Base-by-base conservation (phyloP, 2,797 vertebrate genomes). In the Cyclopterus lumpus region DNA sequence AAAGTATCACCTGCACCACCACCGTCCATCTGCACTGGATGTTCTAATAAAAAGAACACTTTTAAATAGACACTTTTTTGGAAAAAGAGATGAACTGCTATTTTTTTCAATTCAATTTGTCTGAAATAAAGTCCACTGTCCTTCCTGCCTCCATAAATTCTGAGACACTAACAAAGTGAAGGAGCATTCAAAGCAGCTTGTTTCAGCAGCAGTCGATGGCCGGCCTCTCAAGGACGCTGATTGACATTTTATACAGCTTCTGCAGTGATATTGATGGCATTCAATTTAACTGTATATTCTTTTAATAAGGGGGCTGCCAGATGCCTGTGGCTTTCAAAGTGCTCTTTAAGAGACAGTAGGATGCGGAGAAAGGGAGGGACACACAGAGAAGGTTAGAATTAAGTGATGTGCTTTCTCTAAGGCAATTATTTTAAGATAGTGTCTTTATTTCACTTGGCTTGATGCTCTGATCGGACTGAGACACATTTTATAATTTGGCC, bases 181-280 rank as follows among this genome's bases (percentile, higher is more conserved):
- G 48, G 58, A 82, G 69, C 69, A 76, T 88, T 88, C 77, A 82
- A 80, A 90, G 87, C 67, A 88, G 77, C 71, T 80, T 73, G 6
- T 65, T 83, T 51, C 62, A 38, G 67, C 74, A 60, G 44, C 80
- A 79, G 72, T 77, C 60, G n/a, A 79, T 75, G 65, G 30, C 60
- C 48, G 71, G 75, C 73, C 60, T 82, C 88, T 86, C 74, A 86
- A 83, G 85, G 80, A 89, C 51, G 54, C 59, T 82, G 83, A 91
- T 73, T 88, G 89, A 79, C 81, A 75, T 89, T 94, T 93, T 90
- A 88, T 86, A 83, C 88, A 83, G 83, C 54, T 53, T 57, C 84
- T 68, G 86, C 77, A 82, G 81, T 81, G 82, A 44, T 88, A 89
- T 91, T 91, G 86, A 91, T 89, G 79, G 44, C 76, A 77, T 89